A percentile compares a stretch with the other conserved stretches of the same genome.
These are phyloP conservation scores for Turdus rufiventris DNA, from an alignment of 2,113 vertebrate genomes.

Conservation along the genomic window DNA sequence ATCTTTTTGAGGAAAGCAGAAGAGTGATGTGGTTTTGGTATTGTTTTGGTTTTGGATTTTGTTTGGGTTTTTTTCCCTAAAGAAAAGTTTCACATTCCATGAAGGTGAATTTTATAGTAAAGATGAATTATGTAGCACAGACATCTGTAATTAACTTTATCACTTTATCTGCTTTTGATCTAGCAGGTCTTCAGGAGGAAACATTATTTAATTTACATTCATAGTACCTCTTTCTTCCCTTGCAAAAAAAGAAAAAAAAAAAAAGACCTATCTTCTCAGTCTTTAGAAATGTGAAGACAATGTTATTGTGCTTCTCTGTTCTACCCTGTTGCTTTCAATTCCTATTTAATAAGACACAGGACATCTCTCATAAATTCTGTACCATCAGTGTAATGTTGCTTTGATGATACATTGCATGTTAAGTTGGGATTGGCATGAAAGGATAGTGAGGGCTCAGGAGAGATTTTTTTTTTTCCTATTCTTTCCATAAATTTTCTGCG, in stretches of 20 bases:
- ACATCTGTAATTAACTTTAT: not conserved
- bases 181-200: not conserved
- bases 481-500: not conserved
- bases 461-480: not conserved
- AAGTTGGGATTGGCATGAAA: conserved; percentile 44
- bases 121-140: not conserved
- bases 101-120: not conserved
- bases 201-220: not conserved
- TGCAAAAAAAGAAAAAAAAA: not conserved
- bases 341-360: conserved; percentile 7
- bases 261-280: not conserved
- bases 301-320: conserved; percentile 17
- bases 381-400: conserved; percentile 30
- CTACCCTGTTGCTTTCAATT: conserved; percentile 47
- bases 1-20: not conserved
- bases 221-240: not conserved
- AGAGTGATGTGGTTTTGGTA: not conserved
- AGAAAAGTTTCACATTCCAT: not conserved
- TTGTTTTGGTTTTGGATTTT: not conserved
- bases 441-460: not conserved
- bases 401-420: conserved; percentile 15
- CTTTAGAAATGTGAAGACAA: not conserved
- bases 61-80: not conserved
- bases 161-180: not conserved
- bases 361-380: conserved; percentile 47